These are phyloP conservation scores for Sebastes vulpes DNA, from an alignment of 2,797 vertebrate species.

Conservation along the genomic window DNA sequence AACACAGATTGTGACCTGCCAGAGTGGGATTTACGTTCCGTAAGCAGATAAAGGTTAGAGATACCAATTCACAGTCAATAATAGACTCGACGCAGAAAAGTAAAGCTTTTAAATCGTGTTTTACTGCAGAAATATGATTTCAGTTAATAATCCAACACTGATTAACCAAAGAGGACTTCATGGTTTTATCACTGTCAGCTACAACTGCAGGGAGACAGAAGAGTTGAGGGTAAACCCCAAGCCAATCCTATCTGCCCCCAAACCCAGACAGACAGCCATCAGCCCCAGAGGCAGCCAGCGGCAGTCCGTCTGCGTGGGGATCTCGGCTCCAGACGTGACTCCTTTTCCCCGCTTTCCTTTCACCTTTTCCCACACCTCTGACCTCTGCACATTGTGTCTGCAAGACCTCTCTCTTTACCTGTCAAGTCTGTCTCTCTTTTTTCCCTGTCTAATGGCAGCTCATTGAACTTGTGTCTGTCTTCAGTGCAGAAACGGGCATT, in stretches of 20 bases:
- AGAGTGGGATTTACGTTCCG: constrained; percentile 23
- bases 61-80: not conserved
- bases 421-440: not conserved
- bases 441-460: not conserved
- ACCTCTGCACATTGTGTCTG: not conserved
- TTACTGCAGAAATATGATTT: not conserved
- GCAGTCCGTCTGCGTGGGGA: constrained; percentile 29
- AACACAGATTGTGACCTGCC: constrained; percentile 37
- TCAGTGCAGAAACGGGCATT: not conserved
- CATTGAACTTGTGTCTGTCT: constrained; percentile 3
- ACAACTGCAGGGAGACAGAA: not conserved
- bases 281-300: constrained; percentile 21
- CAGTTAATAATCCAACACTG: constrained; percentile 30
- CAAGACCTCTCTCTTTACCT: not conserved
- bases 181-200: constrained; percentile 15
- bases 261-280: constrained; percentile 46
- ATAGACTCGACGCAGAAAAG: not conserved
- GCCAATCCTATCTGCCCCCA: constrained; percentile 35
- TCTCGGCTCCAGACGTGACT: not conserved
- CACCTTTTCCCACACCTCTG: not conserved
- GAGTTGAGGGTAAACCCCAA: constrained; percentile 18
- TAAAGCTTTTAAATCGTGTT: constrained; percentile 9
- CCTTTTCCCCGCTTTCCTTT: constrained; percentile 12
- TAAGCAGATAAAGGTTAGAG: constrained; percentile 48
- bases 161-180: constrained; percentile 30